Evolutionary conservation across 2,888 invertebrate species (phyloP), one percentile per base, ranked within the genome.

Genomic region (Prenolepis imparis): DNA sequence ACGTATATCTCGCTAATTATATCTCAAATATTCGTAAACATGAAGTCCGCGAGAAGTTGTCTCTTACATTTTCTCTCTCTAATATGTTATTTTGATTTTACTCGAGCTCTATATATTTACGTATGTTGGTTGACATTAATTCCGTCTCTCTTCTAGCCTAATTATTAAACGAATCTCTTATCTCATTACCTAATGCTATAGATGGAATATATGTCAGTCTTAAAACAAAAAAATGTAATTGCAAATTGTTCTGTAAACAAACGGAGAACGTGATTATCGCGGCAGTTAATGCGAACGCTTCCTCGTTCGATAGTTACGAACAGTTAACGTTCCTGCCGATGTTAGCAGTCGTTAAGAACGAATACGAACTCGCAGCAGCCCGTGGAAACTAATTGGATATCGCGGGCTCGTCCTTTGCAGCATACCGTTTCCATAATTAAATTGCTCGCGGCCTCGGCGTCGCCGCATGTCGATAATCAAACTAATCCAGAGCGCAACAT

Each of bases 381-480:
- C 78, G 68, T 55, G 77, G 78, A 78, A 78, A 78, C 78, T 78
- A 78, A 78, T 78, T 78, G 78, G 59, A 78, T 78, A 78, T 70
- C 70, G 77, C 67, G 77, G 67, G 67, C 55, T 78, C 70, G 78
- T 78, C 78, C 78, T 78, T 78, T 70, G 70, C 57, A 78, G 78
- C 70, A 78, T 70, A 44, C 78, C 70, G 78, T 70, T 78, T 78
- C 78, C 59, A 78, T 78, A 78, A 78, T 78, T 78, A 78, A 78
- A 78, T 70, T 78, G 59, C 78, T 78, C 78, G 70, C 70, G 78
- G 78, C 70, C 44, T 70, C 70, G 78, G 18, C 78, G 78, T 57
- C 32, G 70, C 78, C 70, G 78, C 70, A 78, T 78, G 78, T 78
- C 78, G 78, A 78, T 78, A 78, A 78, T 78, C 78, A 78, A 78